A percentile compares a stretch with the other conserved stretches of the same genome.
Evolutionary conservation across 1,140 invertebrate genomes (phyloP).

Genomic region (Dendroctonus valens): DNA sequence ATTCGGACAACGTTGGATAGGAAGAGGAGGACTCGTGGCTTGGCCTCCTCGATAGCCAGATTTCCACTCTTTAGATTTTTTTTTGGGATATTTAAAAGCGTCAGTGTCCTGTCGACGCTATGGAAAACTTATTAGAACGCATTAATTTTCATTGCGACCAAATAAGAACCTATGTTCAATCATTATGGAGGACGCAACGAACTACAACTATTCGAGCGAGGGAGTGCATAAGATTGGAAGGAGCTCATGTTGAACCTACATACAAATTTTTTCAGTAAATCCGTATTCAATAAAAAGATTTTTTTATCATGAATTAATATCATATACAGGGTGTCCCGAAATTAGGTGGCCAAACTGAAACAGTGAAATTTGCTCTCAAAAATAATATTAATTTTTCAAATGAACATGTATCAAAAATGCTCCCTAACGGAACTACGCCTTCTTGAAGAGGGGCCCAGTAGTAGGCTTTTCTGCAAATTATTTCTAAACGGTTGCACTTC

Average conservation of each 20-base stretch:
- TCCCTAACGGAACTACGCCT: too few species aligned
- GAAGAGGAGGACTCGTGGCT: too few species aligned
- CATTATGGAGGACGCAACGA: slow-evolving; percentile 8
- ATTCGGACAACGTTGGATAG: too few species aligned
- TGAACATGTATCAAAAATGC: too few species aligned
- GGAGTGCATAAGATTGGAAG: slow-evolving; percentile 7
- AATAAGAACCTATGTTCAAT: slow-evolving; percentile 5
- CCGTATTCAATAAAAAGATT: background rate
- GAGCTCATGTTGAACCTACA: slow-evolving; percentile 10
- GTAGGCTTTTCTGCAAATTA: too few species aligned
- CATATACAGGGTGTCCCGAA: too few species aligned
- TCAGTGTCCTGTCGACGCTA: slow-evolving; percentile 8
- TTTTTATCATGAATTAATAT: too few species aligned
- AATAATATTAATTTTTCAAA: too few species aligned
- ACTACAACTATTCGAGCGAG: slow-evolving; percentile 5
- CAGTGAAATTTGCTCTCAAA: too few species aligned
- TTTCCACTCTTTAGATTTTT: slow-evolving; percentile 14
- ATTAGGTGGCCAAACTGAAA: too few species aligned
- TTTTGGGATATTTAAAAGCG: slow-evolving; percentile 16
- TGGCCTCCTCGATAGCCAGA: slow-evolving; percentile 5
- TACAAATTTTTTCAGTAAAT: slow-evolving; percentile 15
- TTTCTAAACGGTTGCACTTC: too few species aligned
- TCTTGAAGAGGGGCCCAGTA: too few species aligned
- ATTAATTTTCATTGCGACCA: slow-evolving; percentile 15
- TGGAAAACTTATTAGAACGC: slow-evolving; percentile 5